Evolutionary conservation across 2,888 invertebrate species (phyloP).

Genomic region (Augochlorella aurata): DNA sequence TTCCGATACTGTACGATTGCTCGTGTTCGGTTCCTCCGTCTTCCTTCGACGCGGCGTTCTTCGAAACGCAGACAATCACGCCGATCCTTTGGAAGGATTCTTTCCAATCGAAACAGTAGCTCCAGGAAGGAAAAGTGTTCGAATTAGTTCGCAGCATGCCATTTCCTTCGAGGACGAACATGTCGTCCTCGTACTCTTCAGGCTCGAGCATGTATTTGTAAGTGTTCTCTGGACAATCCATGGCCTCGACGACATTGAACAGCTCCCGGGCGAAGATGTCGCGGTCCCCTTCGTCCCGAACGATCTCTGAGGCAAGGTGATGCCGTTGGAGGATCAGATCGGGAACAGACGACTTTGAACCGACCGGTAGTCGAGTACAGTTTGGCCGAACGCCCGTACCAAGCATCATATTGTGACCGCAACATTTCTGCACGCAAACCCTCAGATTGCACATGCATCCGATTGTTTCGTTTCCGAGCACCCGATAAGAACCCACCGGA

Average conservation of each 20-base stretch:
- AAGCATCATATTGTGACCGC: constrained; percentile 64
- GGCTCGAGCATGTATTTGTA: constrained; percentile 67
- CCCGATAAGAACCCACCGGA: constrained; percentile 59
- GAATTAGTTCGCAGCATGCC: constrained; percentile 62
- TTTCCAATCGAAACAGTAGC: constrained; percentile 74
- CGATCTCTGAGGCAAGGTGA: constrained; percentile 37
- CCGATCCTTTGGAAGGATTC: constrained; percentile 57
- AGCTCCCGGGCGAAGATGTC: constrained; percentile 26
- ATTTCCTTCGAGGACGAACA: constrained; percentile 68
- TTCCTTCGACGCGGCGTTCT: not conserved
- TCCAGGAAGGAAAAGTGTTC: constrained; percentile 29
- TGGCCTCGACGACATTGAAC: constrained; percentile 66
- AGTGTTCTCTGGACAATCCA: constrained; percentile 55
- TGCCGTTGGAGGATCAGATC: constrained; percentile 27
- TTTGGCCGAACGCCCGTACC: constrained; percentile 22
- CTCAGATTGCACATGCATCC: constrained; percentile 71
- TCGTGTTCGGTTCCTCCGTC: not conserved
- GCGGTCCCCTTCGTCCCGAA: constrained; percentile 1
- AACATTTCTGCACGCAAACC: constrained; percentile 77
- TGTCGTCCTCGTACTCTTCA: constrained; percentile 62
- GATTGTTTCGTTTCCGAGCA: constrained; percentile 59
- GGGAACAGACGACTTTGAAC: not conserved
- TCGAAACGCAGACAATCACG: constrained; percentile 66
- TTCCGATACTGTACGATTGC: constrained; percentile 80
- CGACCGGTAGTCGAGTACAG: not conserved